Percentiles rank a stretch among this genome's conserved stretches.
Evolutionary conservation across 2,113 vertebrate genomes (phyloP).

Genomic region (Rhadina sibilatrix): DNA sequence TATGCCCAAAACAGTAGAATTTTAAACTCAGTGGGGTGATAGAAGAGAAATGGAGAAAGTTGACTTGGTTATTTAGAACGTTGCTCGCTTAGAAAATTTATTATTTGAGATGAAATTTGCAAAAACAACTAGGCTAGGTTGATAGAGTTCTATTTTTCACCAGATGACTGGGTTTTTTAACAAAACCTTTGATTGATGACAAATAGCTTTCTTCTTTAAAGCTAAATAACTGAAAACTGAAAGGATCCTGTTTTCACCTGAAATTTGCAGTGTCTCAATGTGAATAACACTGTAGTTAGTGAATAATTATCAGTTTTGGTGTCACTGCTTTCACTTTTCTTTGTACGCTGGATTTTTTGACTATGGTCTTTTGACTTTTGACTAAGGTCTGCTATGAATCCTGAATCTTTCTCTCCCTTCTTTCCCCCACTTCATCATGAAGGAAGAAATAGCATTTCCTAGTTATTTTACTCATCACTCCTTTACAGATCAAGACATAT

Average conservation of each 20-base stretch:
- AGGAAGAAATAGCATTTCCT: background rate
- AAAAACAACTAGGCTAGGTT: background rate
- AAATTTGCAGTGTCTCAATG: background rate
- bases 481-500: background rate
- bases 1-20: background rate
- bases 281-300: background rate
- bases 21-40: background rate
- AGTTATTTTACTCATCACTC: background rate
- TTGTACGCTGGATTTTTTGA: background rate
- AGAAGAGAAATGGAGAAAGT: background rate
- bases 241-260: background rate
- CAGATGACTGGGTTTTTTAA: background rate
- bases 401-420: background rate
- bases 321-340: background rate
- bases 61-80: background rate
- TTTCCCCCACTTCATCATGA: background rate
- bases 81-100: background rate
- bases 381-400: background rate
- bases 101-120: background rate
- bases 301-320: background rate
- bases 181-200: background rate
- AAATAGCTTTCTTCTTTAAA: background rate
- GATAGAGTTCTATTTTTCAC: background rate
- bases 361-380: no score
- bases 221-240: background rate